phyloP scores from a whole-genome alignment of 2,113 vertebrate species.

The Cyanoderma ruficeps region DNA sequence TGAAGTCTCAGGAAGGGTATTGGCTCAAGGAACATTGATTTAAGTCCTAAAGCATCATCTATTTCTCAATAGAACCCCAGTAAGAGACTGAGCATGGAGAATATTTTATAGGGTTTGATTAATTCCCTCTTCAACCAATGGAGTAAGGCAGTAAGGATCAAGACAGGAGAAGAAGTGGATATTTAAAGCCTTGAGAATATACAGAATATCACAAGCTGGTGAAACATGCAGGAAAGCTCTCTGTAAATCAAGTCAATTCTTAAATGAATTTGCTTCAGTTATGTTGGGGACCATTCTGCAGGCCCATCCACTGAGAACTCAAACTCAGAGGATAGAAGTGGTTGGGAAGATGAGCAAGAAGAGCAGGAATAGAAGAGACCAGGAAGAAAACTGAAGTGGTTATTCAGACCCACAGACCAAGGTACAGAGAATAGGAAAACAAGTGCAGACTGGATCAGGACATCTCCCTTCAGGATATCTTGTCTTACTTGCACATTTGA shows the following conservation, averaged over 20 bases:
- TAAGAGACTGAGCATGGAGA: background rate
- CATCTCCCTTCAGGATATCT: background rate
- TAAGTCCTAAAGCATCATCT: slow-evolving; percentile 40
- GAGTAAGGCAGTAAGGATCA: background rate
- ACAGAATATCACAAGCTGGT: background rate
- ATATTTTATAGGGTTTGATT: slow-evolving; percentile 24
- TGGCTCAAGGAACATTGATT: slow-evolving; percentile 28
- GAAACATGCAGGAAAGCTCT: background rate
- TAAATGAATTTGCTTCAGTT: background rate
- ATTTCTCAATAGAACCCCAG: slow-evolving; percentile 25
- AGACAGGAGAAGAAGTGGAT: background rate
- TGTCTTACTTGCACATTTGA: background rate
- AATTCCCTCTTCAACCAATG: background rate
- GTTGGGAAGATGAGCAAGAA: background rate
- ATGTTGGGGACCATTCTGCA: background rate
- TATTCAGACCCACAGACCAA: background rate
- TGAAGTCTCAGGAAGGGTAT: background rate
- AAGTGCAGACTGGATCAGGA: background rate
- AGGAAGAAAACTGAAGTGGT: background rate
- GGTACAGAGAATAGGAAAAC: background rate
- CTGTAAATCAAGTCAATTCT: background rate
- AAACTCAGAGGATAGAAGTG: background rate
- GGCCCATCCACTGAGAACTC: background rate
- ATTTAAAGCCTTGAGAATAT: background rate
- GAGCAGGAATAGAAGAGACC: background rate